Evolutionary conservation across 1,140 invertebrate genomes (phyloP).

Genomic region (Popillia japonica): DNA sequence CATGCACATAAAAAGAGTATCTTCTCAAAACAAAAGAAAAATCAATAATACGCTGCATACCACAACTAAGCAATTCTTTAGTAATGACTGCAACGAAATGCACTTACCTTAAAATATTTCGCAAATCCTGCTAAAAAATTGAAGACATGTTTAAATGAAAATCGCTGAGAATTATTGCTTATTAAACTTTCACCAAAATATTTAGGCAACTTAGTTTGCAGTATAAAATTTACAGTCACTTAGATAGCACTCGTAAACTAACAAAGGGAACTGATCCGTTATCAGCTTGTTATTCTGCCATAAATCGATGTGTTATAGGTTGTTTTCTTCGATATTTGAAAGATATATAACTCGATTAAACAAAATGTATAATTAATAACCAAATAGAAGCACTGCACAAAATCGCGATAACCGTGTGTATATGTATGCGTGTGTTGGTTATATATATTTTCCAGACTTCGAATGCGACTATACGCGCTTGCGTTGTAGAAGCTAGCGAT

Average conservation of each 20-base stretch:
- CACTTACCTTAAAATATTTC: slow-evolving; percentile 8
- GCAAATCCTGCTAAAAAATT: slow-evolving; percentile 28
- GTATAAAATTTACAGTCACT: background rate
- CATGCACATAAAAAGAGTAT: background rate
- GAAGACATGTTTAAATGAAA: background rate
- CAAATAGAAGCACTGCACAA: slow-evolving; percentile 15
- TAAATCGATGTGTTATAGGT: background rate
- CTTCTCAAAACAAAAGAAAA: slow-evolving; percentile 13
- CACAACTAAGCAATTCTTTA: background rate
- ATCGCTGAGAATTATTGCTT: background rate
- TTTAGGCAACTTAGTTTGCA: slow-evolving; percentile 25
- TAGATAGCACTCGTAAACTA: background rate
- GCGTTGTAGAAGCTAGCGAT: background rate
- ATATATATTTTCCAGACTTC: slow-evolving; percentile 22
- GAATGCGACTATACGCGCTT: slow-evolving; percentile 6
- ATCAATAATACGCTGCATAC: slow-evolving; percentile 9
- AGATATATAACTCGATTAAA: background rate
- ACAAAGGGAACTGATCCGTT: background rate
- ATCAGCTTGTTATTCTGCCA: background rate
- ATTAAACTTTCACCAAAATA: background rate
- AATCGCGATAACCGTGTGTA: slow-evolving; percentile 9
- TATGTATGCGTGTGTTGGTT: background rate
- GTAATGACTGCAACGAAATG: background rate
- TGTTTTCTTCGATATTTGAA: background rate
- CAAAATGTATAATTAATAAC: background rate